These are phyloP conservation scores for Macaca nemestrina DNA, from an alignment of 2,113 vertebrate species.

Conservation along the genomic window DNA sequence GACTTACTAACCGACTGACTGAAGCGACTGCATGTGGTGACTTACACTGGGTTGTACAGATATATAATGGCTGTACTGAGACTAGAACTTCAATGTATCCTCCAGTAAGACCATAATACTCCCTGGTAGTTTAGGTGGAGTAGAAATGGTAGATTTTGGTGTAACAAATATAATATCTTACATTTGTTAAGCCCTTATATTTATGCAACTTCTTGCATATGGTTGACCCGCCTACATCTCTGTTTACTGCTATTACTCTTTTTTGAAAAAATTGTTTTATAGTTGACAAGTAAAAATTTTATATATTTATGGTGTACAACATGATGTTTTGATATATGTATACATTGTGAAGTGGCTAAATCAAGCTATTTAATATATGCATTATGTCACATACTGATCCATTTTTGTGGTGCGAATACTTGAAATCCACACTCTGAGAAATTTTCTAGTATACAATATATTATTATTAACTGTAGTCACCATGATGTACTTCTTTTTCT, in stretches of 20 bases:
- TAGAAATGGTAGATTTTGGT: neutral
- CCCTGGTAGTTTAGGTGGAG: neutral
- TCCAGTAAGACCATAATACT: neutral
- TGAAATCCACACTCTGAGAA: neutral
- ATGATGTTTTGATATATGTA: neutral
- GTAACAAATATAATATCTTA: neutral
- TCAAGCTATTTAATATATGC: neutral
- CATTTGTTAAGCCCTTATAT: neutral
- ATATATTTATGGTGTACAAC: neutral
- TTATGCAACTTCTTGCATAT: neutral
- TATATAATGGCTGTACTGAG: neutral
- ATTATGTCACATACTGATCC: neutral
- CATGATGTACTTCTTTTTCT: neutral
- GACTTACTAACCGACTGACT: neutral
- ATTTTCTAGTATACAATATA: neutral
- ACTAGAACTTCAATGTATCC: neutral
- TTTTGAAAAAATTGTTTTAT: neutral
- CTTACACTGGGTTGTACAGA: neutral
- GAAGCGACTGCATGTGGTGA: neutral
- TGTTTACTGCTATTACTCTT: neutral
- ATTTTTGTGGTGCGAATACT: neutral
- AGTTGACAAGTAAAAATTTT: neutral
- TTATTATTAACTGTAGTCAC: neutral
- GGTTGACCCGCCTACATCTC: neutral
- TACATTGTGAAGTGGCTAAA: neutral